Evolutionary conservation across 2,888 invertebrate genomes (phyloP).

Genomic region (Odontocolon sp.): DNA sequence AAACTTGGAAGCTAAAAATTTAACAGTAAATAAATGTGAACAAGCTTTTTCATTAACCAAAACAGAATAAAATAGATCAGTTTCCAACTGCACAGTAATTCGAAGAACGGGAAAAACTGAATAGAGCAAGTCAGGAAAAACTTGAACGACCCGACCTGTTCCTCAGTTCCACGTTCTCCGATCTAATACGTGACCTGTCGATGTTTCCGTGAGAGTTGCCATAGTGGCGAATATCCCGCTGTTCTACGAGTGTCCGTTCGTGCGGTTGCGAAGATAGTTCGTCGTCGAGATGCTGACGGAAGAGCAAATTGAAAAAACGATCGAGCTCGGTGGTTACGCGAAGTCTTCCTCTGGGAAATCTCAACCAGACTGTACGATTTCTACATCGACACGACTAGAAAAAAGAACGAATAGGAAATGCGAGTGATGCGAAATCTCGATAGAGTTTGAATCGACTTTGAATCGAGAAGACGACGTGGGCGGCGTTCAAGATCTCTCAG

Average conservation of each 20-base stretch:
- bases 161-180: slow-evolving; percentile 28
- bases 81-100: neutral
- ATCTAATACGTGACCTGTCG: slow-evolving; percentile 36
- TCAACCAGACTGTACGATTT: neutral
- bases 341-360: slow-evolving; percentile 37
- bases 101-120: neutral
- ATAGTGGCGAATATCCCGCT: neutral
- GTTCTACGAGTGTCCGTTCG: neutral
- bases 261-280: slow-evolving; percentile 26
- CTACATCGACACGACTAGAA: neutral
- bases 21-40: neutral
- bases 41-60: neutral
- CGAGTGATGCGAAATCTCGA: neutral
- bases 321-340: slow-evolving; percentile 8
- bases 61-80: neutral
- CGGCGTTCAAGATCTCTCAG: neutral
- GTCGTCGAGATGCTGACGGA: slow-evolving; percentile 17
- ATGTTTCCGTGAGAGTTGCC: slow-evolving; percentile 39
- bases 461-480: slow-evolving; percentile 21
- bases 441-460: slow-evolving; percentile 23
- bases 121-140: neutral
- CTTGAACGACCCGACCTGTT: slow-evolving; percentile 9
- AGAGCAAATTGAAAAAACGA: slow-evolving; percentile 26
- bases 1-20: too few species aligned
- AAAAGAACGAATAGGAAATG: neutral